Base-by-base conservation (phyloP, 2,888 invertebrate species). In the Pseudococcus viburni region DNA sequence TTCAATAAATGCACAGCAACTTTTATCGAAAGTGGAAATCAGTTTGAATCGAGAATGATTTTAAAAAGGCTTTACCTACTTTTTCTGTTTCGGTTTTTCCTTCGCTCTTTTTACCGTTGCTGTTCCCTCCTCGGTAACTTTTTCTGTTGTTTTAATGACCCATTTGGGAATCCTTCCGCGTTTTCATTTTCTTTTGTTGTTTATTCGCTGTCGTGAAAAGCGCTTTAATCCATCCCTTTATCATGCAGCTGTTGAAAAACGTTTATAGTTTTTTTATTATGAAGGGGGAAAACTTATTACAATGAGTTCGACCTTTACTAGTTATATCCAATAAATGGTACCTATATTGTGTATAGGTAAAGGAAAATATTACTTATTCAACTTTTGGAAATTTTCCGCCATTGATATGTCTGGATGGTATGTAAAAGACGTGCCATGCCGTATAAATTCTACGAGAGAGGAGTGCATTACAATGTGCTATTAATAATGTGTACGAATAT, bases 161-260 rank as follows among this genome's bases (percentile, higher is more conserved):
- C 86, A 86, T 86, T 86, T 86, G 86, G 86, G 86, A 86, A 86
- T 86, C 86, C 68, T 77, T 86, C 73, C 86, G 73, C 73, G 73
- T 86, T 86, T 86, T 86, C 86, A 86, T 86, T 86, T 86, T 86
- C 86, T 86, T 86, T 86, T 86, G 86, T 86, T 73, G 86, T 86
- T 86, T 73, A 86, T 86, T 86, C 86, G 73, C 48, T 48, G 33
- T 77, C 46, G 73, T 64, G 26, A 22, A 86, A 85, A 33, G 48
- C 64, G 64, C 42, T 86, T 64, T 86, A 86, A 64, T 86, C 86
- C 64, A 39, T 86, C n/a, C 42, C 86, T 86, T 46, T 42, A 46
- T 68, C 73, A 86, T 86, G 86, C 86, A 86, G 86, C 68, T 86
- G 86, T 73, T 73, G 86, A 86, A 86, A 86, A 68, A 86, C 86